These are phyloP conservation scores for Darevskia mixta DNA, from an alignment of 2,797 vertebrate species.

Conservation along the genomic window DNA sequence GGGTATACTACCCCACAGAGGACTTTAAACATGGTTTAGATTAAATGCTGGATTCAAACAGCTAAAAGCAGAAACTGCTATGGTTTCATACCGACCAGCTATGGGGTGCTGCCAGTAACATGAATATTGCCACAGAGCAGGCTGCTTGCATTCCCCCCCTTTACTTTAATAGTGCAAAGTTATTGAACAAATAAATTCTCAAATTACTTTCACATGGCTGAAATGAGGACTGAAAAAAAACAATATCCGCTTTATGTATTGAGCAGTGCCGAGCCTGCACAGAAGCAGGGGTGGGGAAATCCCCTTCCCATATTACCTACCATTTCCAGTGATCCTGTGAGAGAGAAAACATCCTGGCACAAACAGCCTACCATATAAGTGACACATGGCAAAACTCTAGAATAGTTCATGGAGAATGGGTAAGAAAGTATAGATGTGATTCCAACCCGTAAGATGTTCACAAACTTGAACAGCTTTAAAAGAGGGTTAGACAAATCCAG, in stretches of 20 bases:
- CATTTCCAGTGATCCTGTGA: neutral
- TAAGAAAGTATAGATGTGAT: neutral
- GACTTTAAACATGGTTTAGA: conserved; percentile 59
- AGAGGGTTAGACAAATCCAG: no score
- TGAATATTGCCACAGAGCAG: conserved; percentile 54
- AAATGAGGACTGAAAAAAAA: neutral
- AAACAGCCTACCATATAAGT: neutral
- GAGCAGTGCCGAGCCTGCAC: neutral
- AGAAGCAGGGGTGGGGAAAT: neutral
- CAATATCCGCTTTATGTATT: neutral
- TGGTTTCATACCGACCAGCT: conserved; percentile 26
- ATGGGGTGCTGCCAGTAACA: conserved; percentile 28
- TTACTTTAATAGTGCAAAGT: conserved; percentile 30
- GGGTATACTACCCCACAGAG: conserved; percentile 40
- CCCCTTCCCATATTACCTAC: neutral
- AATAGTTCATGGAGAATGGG: no score
- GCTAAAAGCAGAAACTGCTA: conserved; percentile 17
- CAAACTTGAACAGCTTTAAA: neutral
- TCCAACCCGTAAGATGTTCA: neutral
- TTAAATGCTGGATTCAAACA: conserved; percentile 44
- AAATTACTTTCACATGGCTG: neutral
- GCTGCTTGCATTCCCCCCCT: conserved; percentile 6
- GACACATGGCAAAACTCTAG: neutral
- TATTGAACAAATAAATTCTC: neutral
- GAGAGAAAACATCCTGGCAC: neutral